phyloP scores from a whole-genome alignment of 2,113 vertebrate genomes.

The Aphelocoma coerulescens region DNA sequence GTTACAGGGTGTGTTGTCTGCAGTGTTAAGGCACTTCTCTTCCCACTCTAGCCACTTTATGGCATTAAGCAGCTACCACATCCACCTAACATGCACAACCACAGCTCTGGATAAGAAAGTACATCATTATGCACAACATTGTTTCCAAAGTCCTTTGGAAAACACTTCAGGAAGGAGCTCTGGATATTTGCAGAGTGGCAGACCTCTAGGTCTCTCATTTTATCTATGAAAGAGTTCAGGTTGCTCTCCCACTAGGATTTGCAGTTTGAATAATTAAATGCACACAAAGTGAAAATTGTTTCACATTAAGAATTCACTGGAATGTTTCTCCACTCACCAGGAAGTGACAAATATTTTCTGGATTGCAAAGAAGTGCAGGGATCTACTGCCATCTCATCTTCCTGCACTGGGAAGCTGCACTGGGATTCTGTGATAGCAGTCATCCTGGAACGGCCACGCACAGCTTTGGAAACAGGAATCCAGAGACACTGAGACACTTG shows the following conservation, averaged over 20 bases:
- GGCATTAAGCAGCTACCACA: background rate
- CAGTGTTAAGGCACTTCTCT: background rate
- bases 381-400: slow-evolving; percentile 73
- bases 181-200: background rate
- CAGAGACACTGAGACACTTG: background rate
- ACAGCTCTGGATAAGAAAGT: background rate
- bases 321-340: slow-evolving; percentile 55
- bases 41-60: background rate
- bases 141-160: background rate
- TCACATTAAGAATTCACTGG: background rate
- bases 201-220: background rate
- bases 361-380: slow-evolving; percentile 1
- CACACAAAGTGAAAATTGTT: background rate
- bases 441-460: slow-evolving; percentile 67
- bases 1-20: background rate
- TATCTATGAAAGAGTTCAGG: background rate
- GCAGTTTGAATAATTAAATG: background rate
- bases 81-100: background rate
- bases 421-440: slow-evolving; percentile 59
- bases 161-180: background rate
- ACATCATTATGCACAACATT: background rate
- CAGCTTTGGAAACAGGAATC: slow-evolving; percentile 43
- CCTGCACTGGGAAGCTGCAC: background rate
- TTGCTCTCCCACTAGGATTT: background rate
- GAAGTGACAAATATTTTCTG: slow-evolving; percentile 6